phyloP scores from a whole-genome alignment of 2,888 invertebrate genomes.

The Drosophila setosimentum region DNA sequence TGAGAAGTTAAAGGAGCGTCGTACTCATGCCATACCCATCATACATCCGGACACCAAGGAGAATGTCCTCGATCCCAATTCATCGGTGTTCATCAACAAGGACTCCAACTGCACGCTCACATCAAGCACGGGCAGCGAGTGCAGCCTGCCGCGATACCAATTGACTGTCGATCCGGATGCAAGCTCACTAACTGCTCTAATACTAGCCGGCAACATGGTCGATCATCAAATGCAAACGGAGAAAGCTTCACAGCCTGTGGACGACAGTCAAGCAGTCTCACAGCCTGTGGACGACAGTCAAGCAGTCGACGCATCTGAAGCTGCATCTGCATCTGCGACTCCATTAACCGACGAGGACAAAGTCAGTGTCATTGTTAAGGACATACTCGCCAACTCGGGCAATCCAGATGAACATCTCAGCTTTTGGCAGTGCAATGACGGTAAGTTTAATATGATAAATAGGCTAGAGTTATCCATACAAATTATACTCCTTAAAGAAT shows the following conservation, averaged over 20 bases:
- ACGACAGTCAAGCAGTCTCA: neutral
- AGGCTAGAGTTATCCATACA: neutral
- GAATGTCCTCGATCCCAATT: conserved; percentile 75
- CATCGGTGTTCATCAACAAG: conserved; percentile 61
- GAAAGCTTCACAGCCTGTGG: conserved; percentile 21
- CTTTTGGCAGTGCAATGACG: conserved; percentile 68
- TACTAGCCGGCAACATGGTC: conserved; percentile 49
- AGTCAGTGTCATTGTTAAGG: conserved; percentile 70
- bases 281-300: neutral
- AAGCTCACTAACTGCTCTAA: conserved; percentile 24
- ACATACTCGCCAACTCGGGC: conserved; percentile 63
- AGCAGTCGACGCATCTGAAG: neutral
- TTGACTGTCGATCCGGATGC: conserved; percentile 24
- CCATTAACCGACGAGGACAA: conserved; percentile 63
- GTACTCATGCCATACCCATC: conserved; percentile 82
- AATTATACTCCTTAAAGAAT: neutral
- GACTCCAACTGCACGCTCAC: conserved; percentile 61
- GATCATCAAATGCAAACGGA: conserved; percentile 77
- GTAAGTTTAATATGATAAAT: conserved; percentile 39
- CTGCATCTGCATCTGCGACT: neutral
- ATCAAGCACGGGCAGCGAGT: conserved; percentile 53
- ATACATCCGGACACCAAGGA: conserved; percentile 83
- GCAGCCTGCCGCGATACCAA: conserved; percentile 52
- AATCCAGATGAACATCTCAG: conserved; percentile 66
- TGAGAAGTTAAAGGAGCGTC: conserved; percentile 71